These are phyloP conservation scores for Watersipora subatra DNA, from an alignment of 1,140 invertebrate genomes.

Conservation along the genomic window DNA sequence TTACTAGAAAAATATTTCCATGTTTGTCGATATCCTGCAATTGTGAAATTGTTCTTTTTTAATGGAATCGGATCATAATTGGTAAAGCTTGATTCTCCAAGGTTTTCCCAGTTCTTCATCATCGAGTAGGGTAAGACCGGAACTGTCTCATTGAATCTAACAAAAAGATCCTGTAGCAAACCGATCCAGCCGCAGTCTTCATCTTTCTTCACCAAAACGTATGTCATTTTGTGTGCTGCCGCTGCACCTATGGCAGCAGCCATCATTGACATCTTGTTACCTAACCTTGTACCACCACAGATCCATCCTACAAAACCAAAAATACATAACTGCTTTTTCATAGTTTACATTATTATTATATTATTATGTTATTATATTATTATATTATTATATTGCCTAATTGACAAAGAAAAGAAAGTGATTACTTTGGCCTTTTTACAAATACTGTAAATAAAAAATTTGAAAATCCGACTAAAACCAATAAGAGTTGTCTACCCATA, in stretches of 20 bases:
- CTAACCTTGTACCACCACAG: background rate
- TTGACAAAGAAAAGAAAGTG: no score
- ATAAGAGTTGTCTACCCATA: no score
- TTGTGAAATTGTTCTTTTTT: background rate
- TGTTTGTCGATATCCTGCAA: constrained; percentile 7
- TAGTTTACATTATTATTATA: no score
- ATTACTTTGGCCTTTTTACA: no score
- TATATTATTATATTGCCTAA: no score
- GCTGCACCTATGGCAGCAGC: background rate
- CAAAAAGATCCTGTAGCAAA: background rate
- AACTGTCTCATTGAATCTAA: background rate
- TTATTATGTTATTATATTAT: no score
- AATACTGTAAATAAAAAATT: no score
- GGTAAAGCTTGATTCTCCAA: background rate
- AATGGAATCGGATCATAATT: background rate
- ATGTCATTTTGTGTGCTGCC: background rate
- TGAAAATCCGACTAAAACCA: no score
- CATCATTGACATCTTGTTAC: background rate
- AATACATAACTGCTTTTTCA: no score
- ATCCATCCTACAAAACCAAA: background rate
- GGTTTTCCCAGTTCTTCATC: background rate
- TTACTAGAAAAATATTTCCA: constrained; percentile 9
- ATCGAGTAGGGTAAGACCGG: background rate
- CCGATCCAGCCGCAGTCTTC: background rate
- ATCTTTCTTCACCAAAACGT: background rate